phyloP scores from a whole-genome alignment of 2,888 invertebrate genomes.

The Drosophila niveifrons region DNA sequence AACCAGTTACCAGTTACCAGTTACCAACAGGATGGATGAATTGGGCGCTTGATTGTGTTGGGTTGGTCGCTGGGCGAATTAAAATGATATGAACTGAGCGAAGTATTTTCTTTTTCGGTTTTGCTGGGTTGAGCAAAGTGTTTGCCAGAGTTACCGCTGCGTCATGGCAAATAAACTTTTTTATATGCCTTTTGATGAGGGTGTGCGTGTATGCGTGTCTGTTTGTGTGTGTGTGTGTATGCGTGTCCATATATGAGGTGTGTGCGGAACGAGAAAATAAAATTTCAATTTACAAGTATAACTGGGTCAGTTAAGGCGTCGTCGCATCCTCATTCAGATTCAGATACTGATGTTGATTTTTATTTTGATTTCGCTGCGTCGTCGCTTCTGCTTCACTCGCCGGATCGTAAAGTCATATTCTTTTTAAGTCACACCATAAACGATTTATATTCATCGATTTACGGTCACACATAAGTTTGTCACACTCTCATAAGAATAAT shows the following conservation, averaged over 20 bases:
- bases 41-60: background rate
- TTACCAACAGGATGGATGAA: conserved; percentile 33
- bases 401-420: conserved; percentile 25
- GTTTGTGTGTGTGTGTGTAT: conserved; percentile 10
- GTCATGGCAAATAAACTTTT: conserved; percentile 77
- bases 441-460: conserved; percentile 62
- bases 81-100: conserved; percentile 60
- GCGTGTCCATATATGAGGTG: conserved; percentile 12
- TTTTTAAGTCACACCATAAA: conserved; percentile 46
- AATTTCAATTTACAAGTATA: conserved; percentile 79
- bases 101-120: too few relatives aligned
- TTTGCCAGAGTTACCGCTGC: conserved; percentile 47
- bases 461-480: conserved; percentile 11
- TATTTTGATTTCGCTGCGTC: conserved; percentile 30
- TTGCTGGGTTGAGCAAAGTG: conserved; percentile 5
- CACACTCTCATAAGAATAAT: conserved; percentile 1
- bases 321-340: conserved; percentile 30
- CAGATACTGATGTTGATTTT: conserved; percentile 12
- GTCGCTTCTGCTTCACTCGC: conserved; percentile 12
- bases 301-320: conserved; percentile 59
- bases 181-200: conserved; percentile 74
- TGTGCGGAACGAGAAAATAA: conserved; percentile 59
- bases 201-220: conserved; percentile 36
- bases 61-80: conserved; percentile 52
- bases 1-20: conserved; percentile 45